Base-by-base conservation (phyloP, 2,888 invertebrate genomes). In the Rhagium mordax region DNA sequence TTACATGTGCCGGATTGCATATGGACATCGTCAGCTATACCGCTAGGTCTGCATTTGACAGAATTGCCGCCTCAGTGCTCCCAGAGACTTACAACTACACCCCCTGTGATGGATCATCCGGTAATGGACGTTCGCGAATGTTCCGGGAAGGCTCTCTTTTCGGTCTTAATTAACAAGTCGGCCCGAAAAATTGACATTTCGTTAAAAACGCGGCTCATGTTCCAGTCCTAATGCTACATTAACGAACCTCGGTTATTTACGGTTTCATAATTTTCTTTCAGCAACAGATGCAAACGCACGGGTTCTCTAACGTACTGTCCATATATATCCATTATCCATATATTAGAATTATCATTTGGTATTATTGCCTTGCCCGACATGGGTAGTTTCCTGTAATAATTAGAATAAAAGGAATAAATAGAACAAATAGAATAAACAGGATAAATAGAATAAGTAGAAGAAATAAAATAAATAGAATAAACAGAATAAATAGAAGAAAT, bases 1-100 rank as follows among this genome's bases (percentile, higher is more conserved):
- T 85, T 85, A 84, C 85, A 83, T 82, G 81, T 78, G 78, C 75
- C 75, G 73, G 71, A 67, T 71, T 72, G 69, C 79, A 78, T 75
- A 69, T 62, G 74, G 78, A 76, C 75, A 71, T 71, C 70, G 61
- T 29, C 68, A 16, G 59, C 62, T 51, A 60, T 61, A 57, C 68
- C 47, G 20, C 57, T 47, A 21, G 67, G 72, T 62, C 74, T 75
- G 76, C 71, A 65, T 77, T 74, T 78, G 78, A 78, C 78, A 74
- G 74, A 55, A 69, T 49, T 66, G 59, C 69, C 51, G 29, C 47
- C 66, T 41, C 33, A 33, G 33, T 53, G 29, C 53, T 65, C 18
- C 65, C 29, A 24, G 49, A 65, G 65, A 65, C 65, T 51, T 49
- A 29, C 53, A 48, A 48, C 65, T 65, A 65, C 53, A 27, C 53